A percentile compares a stretch with the other conserved stretches of the same genome.
These are phyloP conservation scores for Harpalus rubripes DNA, from an alignment of 2,888 invertebrate species.

Conservation along the genomic window DNA sequence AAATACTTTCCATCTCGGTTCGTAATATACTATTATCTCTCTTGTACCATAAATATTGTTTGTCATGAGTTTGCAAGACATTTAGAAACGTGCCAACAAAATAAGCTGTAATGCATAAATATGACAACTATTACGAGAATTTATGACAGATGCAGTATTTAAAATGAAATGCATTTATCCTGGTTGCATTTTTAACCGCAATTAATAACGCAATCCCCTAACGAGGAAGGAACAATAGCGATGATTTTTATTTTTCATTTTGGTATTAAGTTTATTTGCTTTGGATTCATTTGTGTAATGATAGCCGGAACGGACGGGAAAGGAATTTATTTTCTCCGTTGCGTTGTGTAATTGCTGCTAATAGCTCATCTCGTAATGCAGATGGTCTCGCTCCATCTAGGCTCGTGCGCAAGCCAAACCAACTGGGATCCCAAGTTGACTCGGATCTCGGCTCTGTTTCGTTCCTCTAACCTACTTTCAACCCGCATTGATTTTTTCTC, in stretches of 20 bases:
- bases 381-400: constrained; percentile 32
- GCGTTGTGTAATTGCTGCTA: constrained; percentile 58
- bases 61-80: no score
- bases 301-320: not conserved
- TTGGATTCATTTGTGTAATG: constrained; percentile 2
- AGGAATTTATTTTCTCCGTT: constrained; percentile 3
- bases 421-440: not conserved
- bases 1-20: no score
- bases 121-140: no score
- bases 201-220: not conserved
- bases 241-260: not conserved
- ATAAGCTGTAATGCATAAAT: no score
- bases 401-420: not conserved
- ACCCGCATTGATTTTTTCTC: constrained; percentile 29
- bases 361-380: constrained; percentile 63
- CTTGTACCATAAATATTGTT: no score
- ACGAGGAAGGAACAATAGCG: not conserved
- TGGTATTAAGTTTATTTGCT: constrained; percentile 2
- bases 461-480: constrained; percentile 27
- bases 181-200: not conserved
- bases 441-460: not conserved
- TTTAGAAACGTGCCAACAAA: no score
- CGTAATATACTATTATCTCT: no score
- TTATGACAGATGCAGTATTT: no score
- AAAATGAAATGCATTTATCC: no score